phyloP scores from a whole-genome alignment of 2,797 vertebrate species.

The Poecilia picta region DNA sequence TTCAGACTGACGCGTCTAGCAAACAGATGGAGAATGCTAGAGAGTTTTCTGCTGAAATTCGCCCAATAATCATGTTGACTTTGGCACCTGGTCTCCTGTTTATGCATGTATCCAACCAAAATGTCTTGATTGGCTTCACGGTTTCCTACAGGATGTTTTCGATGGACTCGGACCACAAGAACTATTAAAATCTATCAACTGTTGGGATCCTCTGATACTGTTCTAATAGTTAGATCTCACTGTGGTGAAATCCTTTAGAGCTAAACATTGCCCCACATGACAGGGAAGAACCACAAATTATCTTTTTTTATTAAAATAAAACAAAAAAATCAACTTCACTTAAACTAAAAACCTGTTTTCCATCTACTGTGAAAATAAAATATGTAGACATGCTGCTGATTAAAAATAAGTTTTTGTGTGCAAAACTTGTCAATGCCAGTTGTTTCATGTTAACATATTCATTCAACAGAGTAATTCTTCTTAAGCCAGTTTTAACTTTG shows the following conservation, averaged over 20 bases:
- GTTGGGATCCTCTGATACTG: neutral
- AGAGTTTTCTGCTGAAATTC: neutral
- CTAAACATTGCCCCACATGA: neutral
- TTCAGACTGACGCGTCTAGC: conserved; percentile 4
- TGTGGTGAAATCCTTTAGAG: neutral
- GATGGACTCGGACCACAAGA: neutral
- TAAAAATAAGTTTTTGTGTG: neutral
- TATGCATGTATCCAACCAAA: neutral
- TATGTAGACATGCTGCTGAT: neutral
- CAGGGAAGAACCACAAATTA: neutral
- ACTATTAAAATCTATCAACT: neutral
- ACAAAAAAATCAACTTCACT: neutral
- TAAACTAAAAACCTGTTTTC: neutral
- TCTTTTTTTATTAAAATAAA: neutral
- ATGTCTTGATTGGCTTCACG: neutral
- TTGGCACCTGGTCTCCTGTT: neutral
- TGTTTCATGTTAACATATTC: too few species aligned
- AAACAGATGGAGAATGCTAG: neutral
- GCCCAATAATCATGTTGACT: neutral
- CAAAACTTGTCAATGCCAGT: too few species aligned
- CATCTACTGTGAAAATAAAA: neutral
- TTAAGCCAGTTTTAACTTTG: too few species aligned
- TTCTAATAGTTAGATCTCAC: neutral
- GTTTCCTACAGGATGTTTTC: neutral
- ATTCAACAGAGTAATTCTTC: too few species aligned